A percentile compares a stretch with the other conserved stretches of the same genome.
Conservation (phyloP, 2,113 vertebrate species). For the Cyphomyrus discorhynchus region DNA sequence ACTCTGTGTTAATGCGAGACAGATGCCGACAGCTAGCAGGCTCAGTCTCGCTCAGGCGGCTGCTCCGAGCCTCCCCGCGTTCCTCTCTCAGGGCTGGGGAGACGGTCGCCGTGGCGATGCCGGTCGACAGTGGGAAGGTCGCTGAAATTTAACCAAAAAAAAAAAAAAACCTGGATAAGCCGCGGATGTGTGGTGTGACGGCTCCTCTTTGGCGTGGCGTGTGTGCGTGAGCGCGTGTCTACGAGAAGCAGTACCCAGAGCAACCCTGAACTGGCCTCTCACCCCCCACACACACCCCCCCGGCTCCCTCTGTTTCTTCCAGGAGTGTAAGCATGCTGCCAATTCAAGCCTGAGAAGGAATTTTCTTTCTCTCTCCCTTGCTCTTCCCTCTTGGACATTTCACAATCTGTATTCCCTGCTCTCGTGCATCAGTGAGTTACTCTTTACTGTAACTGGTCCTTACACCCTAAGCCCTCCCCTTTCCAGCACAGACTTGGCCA, state of each 20-base stretch:
- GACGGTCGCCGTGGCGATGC: neutral
- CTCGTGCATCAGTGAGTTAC: neutral
- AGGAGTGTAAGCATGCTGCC: conserved; percentile 31
- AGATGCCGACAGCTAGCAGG: conserved; percentile 58
- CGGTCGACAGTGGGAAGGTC: neutral
- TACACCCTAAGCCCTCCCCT: neutral
- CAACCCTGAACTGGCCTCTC: conserved; percentile 30
- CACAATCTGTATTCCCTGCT: neutral
- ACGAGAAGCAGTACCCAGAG: neutral
- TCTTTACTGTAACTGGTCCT: neutral
- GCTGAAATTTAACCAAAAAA: neutral
- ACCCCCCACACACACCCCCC: conserved; percentile 16
- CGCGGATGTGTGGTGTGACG: neutral
- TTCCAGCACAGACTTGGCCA: neutral
- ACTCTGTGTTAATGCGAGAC: conserved; percentile 55
- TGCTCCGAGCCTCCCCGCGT: conserved; percentile 3
- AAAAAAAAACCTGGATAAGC: neutral
- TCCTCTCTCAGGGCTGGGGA: conserved; percentile 32
- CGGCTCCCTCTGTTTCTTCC: conserved; percentile 17
- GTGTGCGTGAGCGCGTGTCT: neutral
- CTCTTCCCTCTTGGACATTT: conserved; percentile 1
- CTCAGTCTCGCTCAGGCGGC: conserved; percentile 47
- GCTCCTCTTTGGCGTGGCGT: neutral
- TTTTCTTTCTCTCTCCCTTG: neutral
- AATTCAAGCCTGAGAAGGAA: conserved; percentile 21